Evolutionary conservation across 2,888 invertebrate species (phyloP), one percentile per base, ranked within the genome.

Genomic region (Drosophila silvestris): DNA sequence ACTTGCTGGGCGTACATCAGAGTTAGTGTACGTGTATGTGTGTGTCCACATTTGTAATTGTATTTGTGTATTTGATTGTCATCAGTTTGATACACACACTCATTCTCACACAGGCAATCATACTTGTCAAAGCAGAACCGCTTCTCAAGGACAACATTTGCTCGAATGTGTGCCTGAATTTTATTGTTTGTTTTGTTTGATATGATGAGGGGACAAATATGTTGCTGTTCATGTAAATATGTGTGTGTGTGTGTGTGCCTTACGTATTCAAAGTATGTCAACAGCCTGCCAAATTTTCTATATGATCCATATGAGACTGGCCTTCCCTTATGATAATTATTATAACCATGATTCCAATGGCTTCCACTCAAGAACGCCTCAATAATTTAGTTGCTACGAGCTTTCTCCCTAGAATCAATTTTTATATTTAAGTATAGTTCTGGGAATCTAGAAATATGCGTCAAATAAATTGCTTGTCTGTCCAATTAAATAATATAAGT

Each of bases 61-160:
- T 91, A 79, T 91, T 91, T 89, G 87, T 89, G 89, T 89, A 84
- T 86, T 85, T 89, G 86, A 91, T 91, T 91, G 85, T 84, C 89
- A 87, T 91, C 84, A 81, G 79, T 80, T 85, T 85, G 79, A 76
- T 87, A 84, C 82, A 71, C 79, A 74, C 26, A 57, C 37, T 37
- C 47, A 47, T 28, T 54, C 70, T 65, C 65, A 73, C 63, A 74
- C 30, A 59, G 16, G 58, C 59, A 59, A 54, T 61, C 68, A 73
- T 68, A 53, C 33, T 76, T 73, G 66, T 68, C 77, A 37, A 74
- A 74, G 66, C 66, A 56, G 56, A 74, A 60, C 66, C 30, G 51
- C 71, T 70, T 85, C 91, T 91, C 87, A 87, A 89, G 89, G 89
- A 83, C 83, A 87, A 83, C 85, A 91, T 91, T 91, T 81, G 85